Conservation (phyloP, 2,113 vertebrate genomes). For the Seriola quinqueradiata region DNA sequence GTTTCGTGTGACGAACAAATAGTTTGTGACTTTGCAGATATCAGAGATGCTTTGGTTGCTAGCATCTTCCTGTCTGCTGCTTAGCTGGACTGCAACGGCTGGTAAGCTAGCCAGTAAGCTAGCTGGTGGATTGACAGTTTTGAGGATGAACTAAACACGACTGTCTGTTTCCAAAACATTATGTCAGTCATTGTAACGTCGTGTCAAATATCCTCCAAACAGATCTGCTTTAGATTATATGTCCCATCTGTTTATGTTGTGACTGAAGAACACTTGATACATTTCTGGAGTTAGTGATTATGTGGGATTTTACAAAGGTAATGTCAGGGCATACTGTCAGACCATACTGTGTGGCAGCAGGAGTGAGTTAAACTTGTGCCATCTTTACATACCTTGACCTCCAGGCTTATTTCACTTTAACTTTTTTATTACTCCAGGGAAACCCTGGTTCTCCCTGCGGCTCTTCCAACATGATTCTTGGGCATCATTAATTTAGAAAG, state of each 20-base stretch:
- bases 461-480: neutral
- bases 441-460: neutral
- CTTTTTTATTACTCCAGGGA: neutral
- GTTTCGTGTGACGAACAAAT: neutral
- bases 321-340: neutral
- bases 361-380: neutral
- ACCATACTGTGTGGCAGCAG: neutral
- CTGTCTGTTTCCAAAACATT: neutral
- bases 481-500: neutral
- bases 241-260: neutral
- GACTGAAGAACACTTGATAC: neutral
- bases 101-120: slow-evolving; percentile 23
- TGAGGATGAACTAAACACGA: slow-evolving; percentile 37
- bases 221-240: neutral
- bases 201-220: neutral
- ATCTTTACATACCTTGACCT: neutral
- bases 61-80: neutral
- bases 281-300: neutral
- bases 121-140: slow-evolving; percentile 19
- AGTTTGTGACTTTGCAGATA: slow-evolving; percentile 9
- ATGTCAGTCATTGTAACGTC: neutral
- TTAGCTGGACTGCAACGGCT: slow-evolving; percentile 36
- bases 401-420: neutral
- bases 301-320: neutral
- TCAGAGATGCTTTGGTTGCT: neutral